A percentile compares a stretch with the other conserved stretches of the same genome.
These are phyloP conservation scores for Hipparchia semele DNA, from an alignment of 2,888 invertebrate genomes.

Conservation along the genomic window DNA sequence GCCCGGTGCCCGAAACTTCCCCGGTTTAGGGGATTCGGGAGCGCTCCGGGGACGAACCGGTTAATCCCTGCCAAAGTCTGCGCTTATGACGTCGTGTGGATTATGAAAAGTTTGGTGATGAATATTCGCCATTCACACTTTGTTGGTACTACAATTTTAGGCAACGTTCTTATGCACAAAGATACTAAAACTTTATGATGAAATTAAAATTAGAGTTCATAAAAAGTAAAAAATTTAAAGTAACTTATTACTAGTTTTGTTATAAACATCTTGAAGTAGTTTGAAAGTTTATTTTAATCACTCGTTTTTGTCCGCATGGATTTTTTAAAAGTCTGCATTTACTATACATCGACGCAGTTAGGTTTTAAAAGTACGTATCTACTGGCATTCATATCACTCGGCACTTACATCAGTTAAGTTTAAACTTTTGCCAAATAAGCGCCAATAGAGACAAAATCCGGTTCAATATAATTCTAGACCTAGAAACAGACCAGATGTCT, in stretches of 20 bases:
- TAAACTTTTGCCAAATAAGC: constrained; percentile 9
- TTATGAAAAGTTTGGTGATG: constrained; percentile 43
- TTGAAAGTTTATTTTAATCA: too few species aligned
- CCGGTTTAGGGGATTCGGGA: constrained; percentile 51
- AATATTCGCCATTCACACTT: constrained; percentile 25
- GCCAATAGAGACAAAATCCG: constrained; percentile 44
- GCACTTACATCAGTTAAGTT: constrained; percentile 1
- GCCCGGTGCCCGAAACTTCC: constrained; percentile 54
- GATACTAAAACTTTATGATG: neutral
- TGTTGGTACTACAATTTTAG: constrained; percentile 15
- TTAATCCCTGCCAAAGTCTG: constrained; percentile 45
- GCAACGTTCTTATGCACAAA: neutral
- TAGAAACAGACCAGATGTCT: constrained; percentile 53
- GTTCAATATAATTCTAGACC: constrained; percentile 48
- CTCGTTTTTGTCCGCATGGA: too few species aligned
- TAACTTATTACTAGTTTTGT: too few species aligned
- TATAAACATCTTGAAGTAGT: too few species aligned
- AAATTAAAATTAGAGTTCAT: neutral
- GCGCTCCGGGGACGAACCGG: constrained; percentile 42
- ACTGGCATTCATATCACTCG: neutral
- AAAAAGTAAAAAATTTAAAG: neutral
- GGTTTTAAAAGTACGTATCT: too few species aligned
- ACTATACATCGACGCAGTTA: too few species aligned
- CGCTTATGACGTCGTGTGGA: constrained; percentile 43
- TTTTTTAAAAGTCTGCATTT: too few species aligned